Conservation (phyloP, 2,888 invertebrate genomes). For the Drosophila fulvimacula region DNA sequence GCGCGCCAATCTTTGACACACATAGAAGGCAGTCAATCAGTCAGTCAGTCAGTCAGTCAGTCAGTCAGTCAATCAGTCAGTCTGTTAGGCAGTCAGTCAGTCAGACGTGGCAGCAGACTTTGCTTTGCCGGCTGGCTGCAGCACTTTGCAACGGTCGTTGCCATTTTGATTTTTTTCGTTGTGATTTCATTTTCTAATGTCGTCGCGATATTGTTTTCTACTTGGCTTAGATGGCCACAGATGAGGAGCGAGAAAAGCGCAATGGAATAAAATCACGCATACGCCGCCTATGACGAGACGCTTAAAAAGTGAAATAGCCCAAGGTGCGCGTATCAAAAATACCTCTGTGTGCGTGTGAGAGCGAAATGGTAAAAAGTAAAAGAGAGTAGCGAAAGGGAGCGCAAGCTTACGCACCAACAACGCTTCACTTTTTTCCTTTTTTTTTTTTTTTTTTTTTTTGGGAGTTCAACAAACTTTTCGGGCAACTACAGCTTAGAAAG, state of each 20-base stretch:
- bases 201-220: slow-evolving; percentile 60
- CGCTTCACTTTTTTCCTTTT: slow-evolving; percentile 68
- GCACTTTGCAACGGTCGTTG: slow-evolving; percentile 71
- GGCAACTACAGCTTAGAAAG: slow-evolving; percentile 54
- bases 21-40: slow-evolving; percentile 55
- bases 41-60: slow-evolving; percentile 23
- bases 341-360: slow-evolving; percentile 15
- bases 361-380: slow-evolving; percentile 52
- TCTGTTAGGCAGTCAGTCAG: slow-evolving; percentile 15
- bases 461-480: slow-evolving; percentile 72
- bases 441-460: no score
- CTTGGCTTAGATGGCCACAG: slow-evolving; percentile 51
- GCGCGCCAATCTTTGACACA: slow-evolving; percentile 75
- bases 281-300: slow-evolving; percentile 55
- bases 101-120: slow-evolving; percentile 67
- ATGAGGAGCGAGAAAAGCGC: slow-evolving; percentile 51
- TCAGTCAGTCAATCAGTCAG: slow-evolving; percentile 27
- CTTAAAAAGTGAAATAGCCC: slow-evolving; percentile 67
- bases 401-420: slow-evolving; percentile 25
- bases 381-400: slow-evolving; percentile 63
- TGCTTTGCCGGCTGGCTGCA: slow-evolving; percentile 51
- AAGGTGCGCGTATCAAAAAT: slow-evolving; percentile 9
- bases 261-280: slow-evolving; percentile 68
- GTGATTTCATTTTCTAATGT: slow-evolving; percentile 74
- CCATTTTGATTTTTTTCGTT: slow-evolving; percentile 66